Percentiles rank a stretch among this genome's conserved stretches.
These are phyloP conservation scores for Neotoxoptera formosana DNA, from an alignment of 1,140 invertebrate species.

Conservation along the genomic window DNA sequence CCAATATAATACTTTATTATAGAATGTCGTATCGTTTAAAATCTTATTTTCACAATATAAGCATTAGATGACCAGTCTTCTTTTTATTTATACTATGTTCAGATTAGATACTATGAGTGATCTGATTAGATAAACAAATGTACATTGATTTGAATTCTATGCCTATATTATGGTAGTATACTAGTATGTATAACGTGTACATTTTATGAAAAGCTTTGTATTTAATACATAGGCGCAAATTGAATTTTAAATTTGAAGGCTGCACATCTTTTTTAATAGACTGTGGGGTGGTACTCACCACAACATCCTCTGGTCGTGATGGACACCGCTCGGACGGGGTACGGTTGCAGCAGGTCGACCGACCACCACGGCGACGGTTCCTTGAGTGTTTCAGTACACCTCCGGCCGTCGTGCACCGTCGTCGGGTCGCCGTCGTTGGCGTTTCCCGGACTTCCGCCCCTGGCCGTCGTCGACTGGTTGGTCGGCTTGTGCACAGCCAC, in stretches of 20 bases:
- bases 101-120: no score
- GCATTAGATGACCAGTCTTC: no score
- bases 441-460: slow-evolving; percentile 80
- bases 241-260: no score
- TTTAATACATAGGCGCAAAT: no score
- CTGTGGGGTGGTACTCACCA: slow-evolving; percentile 70
- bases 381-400: slow-evolving; percentile 87
- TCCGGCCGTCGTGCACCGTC: slow-evolving; percentile 83
- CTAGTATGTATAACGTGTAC: no score
- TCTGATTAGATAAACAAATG: background rate
- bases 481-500: slow-evolving; percentile 85
- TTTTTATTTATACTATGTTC: background rate
- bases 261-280: no score
- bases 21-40: background rate
- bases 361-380: slow-evolving; percentile 92
- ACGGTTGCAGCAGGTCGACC: slow-evolving; percentile 83
- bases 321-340: slow-evolving; percentile 82
- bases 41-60: background rate
- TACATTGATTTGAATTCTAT: background rate
- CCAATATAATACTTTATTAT: background rate
- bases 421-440: slow-evolving; percentile 85
- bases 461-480: slow-evolving; percentile 86
- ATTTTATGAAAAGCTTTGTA: no score
- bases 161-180: no score
- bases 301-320: slow-evolving; percentile 87